These are phyloP conservation scores for Ariolimax columbianus DNA, from an alignment of 2,888 invertebrate genomes.

Conservation along the genomic window DNA sequence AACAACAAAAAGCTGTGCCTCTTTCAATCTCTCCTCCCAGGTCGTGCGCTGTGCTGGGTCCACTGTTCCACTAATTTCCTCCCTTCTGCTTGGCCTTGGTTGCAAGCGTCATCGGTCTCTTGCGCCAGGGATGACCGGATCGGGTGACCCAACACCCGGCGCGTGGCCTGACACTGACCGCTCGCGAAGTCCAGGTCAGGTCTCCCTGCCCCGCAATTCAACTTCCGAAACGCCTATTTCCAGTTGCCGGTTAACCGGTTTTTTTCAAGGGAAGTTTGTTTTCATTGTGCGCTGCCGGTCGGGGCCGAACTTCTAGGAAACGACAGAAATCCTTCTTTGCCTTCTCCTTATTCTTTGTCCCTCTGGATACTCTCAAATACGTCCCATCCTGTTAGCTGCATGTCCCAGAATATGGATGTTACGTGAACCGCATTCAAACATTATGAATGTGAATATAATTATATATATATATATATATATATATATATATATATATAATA, in stretches of 20 bases:
- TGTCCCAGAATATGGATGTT: no score
- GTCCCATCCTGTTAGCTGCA: no score
- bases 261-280: neutral
- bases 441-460: no score
- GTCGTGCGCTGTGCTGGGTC: neutral
- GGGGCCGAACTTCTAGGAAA: no score
- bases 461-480: no score
- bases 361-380: no score
- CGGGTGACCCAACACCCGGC: constrained; percentile 4
- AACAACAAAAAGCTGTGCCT: neutral
- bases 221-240: constrained; percentile 23
- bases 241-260: neutral
- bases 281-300: no score
- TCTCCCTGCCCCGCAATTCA: constrained; percentile 9
- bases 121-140: constrained; percentile 22
- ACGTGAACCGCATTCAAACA: no score
- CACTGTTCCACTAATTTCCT: neutral
- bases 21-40: neutral
- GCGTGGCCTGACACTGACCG: constrained; percentile 29
- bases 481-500: no score
- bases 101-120: neutral
- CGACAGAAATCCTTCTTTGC: no score
- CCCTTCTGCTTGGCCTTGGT: neutral
- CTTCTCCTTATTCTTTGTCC: no score
- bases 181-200: constrained; percentile 3